Evolutionary conservation across 2,888 invertebrate species (phyloP).

Genomic region (Drosophila bunnanda): DNA sequence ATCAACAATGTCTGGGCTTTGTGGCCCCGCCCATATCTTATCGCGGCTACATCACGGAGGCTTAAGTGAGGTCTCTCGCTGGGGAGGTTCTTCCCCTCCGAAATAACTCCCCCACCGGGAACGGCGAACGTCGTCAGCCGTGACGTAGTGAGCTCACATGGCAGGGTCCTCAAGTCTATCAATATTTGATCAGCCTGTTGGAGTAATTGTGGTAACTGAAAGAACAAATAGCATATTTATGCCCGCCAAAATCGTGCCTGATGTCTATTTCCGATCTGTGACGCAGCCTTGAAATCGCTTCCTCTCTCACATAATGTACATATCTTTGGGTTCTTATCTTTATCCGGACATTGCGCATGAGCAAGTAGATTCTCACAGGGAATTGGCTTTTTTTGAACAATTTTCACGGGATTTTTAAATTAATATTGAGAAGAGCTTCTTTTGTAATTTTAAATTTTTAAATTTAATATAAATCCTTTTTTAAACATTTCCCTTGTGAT

Average conservation of each 20-base stretch:
- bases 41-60: slow-evolving; percentile 29
- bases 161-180: slow-evolving; percentile 21
- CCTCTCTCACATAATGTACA: slow-evolving; percentile 3
- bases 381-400: no score
- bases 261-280: slow-evolving; percentile 51
- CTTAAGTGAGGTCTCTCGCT: slow-evolving; percentile 2
- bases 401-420: background rate
- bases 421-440: background rate
- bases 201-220: slow-evolving; percentile 65
- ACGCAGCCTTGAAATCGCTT: slow-evolving; percentile 26
- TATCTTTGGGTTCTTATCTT: slow-evolving; percentile 3
- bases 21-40: slow-evolving; percentile 21
- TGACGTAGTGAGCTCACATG: slow-evolving; percentile 58
- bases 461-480: background rate
- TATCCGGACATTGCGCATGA: slow-evolving; percentile 21
- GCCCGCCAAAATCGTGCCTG: slow-evolving; percentile 44
- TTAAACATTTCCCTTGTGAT: background rate
- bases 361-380: slow-evolving; percentile 1
- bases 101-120: slow-evolving; percentile 35
- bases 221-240: slow-evolving; percentile 51
- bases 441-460: no score
- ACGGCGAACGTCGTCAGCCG: slow-evolving; percentile 19
- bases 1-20: slow-evolving; percentile 54
- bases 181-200: slow-evolving; percentile 73
- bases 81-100: slow-evolving; percentile 1